Base-by-base conservation (phyloP, 2,797 vertebrate species). In the Anisognathus igniventris region DNA sequence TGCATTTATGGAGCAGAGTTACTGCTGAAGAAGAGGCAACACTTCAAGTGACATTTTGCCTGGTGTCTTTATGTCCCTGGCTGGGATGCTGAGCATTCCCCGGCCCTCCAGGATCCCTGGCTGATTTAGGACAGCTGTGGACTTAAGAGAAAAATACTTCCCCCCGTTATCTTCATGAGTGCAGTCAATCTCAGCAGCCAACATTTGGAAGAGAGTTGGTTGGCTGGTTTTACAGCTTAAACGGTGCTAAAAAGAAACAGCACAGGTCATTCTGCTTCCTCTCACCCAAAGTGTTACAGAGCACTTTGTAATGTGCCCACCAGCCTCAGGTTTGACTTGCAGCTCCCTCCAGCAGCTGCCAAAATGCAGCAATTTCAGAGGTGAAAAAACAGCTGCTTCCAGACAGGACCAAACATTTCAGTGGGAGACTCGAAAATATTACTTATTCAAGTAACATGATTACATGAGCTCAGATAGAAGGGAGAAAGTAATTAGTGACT, bases 1-100 rank as follows among this genome's bases (percentile, higher is more conserved):
- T 89, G 88, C 88, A 30, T 95, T 96, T 96, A 96, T 92, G 83
- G 92, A 94, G 90, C 88, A 95, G 96, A 95, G 92, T 94, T 95
- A 96, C 88, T 85, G 83, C 90, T 79, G 45, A 85, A 90, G 93
- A 92, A 92, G 93, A 90, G 80, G 86, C 80, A 76, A 88, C 96
- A 88, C 92, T 96, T 95, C 92, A 50, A 84, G 92, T 88, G 95
- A 88, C 93, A 92, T 95, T 94, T 92, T 88, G 79, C 88, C 74
- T 73, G 6, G 24, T 56, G 86, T 58, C 92, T 96, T 96, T 95
- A 95, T 91, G 92, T 91, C 84, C 88, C 93, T 87, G 81, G 24
- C 67, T 85, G 86, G 91, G 94, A 87, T 71, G 72, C 84, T 74
- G 27, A 93, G 90, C 25, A 1, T 35, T 79, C 84, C 5, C 14